Evolutionary conservation across 2,888 invertebrate genomes (phyloP).

Genomic region (Notocelia uddmanniana): DNA sequence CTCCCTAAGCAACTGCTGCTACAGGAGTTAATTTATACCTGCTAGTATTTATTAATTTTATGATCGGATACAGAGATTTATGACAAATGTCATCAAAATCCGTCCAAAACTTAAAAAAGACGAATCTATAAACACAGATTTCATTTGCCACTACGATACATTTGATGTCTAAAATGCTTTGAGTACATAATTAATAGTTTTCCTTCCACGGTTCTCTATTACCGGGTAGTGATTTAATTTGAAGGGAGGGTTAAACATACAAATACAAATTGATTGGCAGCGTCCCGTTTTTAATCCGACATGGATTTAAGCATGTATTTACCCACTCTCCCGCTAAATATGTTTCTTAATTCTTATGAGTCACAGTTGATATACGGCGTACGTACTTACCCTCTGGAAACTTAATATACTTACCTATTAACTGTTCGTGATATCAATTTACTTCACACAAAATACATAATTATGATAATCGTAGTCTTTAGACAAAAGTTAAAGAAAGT

Average conservation of each 20-base stretch:
- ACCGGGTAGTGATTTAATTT: not conserved
- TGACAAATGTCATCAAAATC: not conserved
- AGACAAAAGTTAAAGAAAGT: constrained; percentile 74
- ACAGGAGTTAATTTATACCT: not conserved
- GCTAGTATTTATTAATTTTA: not conserved
- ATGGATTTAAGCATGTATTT: not conserved
- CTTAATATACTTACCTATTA: constrained; percentile 30
- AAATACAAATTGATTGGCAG: too few species aligned
- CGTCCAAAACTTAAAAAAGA: not conserved
- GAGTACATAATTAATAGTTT: too few species aligned
- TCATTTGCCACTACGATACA: too few species aligned
- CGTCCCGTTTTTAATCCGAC: too few species aligned
- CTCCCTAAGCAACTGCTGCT: not conserved
- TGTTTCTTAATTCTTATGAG: constrained; percentile 23
- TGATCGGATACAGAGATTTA: not conserved
- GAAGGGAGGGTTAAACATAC: not conserved
- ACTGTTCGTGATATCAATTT: constrained; percentile 53
- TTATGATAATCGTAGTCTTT: constrained; percentile 64
- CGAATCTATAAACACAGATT: too few species aligned
- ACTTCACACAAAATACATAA: constrained; percentile 62
- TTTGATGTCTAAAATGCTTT: too few species aligned
- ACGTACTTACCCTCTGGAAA: constrained; percentile 38
- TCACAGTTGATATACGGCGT: constrained; percentile 27
- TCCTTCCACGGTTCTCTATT: too few species aligned
- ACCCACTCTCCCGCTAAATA: constrained; percentile 12